phyloP scores from a whole-genome alignment of 2,113 vertebrate species.

The Apaloderma vittatum region DNA sequence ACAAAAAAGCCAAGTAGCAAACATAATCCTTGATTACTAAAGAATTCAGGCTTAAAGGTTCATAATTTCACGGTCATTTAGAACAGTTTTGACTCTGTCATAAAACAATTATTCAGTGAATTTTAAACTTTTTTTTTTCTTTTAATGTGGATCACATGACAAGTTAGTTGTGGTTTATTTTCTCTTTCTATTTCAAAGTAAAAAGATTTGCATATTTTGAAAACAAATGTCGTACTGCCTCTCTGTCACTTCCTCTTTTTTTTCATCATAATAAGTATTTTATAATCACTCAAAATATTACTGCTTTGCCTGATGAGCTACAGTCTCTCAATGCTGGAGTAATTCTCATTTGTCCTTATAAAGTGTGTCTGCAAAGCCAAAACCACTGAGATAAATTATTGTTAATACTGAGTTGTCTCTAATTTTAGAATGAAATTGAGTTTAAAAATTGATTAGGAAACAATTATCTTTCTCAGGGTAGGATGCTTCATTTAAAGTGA shows the following conservation, averaged over 20 bases:
- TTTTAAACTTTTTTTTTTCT: constrained; percentile 5
- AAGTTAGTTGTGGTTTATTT: neutral
- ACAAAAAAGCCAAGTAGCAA: neutral
- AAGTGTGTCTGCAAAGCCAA: neutral
- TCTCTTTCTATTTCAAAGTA: neutral
- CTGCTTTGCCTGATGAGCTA: neutral
- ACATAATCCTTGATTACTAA: neutral
- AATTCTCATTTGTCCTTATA: neutral
- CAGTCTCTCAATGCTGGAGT: neutral
- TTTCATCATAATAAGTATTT: neutral
- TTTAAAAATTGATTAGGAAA: neutral
- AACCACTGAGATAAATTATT: neutral
- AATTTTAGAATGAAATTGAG: neutral
- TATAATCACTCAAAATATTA: neutral
- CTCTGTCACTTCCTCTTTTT: neutral
- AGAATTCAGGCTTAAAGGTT: neutral
- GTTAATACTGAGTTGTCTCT: neutral
- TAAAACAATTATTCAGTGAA: neutral
- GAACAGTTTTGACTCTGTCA: neutral
- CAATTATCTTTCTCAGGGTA: neutral
- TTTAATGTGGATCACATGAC: neutral
- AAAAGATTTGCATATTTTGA: neutral
- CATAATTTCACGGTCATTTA: neutral
- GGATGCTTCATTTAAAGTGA: neutral
- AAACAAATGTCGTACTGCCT: neutral